Percentiles rank a stretch among this genome's conserved stretches.
These are phyloP conservation scores for Ochotona princeps DNA, from an alignment of 2,113 vertebrate genomes.

Conservation along the genomic window DNA sequence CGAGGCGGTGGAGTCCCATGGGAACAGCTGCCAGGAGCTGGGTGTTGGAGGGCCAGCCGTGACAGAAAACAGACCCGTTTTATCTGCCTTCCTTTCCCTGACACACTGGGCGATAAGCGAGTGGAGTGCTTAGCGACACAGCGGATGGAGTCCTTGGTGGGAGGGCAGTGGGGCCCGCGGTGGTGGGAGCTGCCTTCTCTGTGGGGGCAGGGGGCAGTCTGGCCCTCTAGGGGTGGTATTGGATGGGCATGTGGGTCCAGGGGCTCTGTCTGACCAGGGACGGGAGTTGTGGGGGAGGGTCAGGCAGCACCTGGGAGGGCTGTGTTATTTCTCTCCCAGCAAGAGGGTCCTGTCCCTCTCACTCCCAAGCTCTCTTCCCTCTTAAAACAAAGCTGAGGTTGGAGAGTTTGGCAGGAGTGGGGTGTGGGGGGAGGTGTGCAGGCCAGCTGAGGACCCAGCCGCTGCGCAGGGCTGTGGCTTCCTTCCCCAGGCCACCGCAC, in stretches of 20 bases:
- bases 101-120: conserved; percentile 68
- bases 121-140: conserved; percentile 36
- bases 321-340: neutral
- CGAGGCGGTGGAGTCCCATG: neutral
- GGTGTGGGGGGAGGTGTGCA: no score
- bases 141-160: conserved; percentile 25
- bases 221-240: neutral
- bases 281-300: neutral
- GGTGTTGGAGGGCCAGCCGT: conserved; percentile 26
- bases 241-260: accelerated
- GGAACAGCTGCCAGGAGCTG: conserved; percentile 55
- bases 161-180: neutral
- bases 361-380: neutral
- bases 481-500: neutral
- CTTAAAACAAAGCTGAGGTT: neutral
- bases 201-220: neutral
- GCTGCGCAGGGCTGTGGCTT: neutral
- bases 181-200: neutral
- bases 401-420: neutral
- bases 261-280: accelerated
- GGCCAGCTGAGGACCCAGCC: neutral
- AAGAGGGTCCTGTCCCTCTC: neutral
- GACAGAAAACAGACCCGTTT: conserved; percentile 78
- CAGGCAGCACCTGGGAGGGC: neutral
- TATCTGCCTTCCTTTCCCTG: conserved; percentile 77